Conservation (phyloP, 2,113 vertebrate species). For the Pituophis catenifer region DNA sequence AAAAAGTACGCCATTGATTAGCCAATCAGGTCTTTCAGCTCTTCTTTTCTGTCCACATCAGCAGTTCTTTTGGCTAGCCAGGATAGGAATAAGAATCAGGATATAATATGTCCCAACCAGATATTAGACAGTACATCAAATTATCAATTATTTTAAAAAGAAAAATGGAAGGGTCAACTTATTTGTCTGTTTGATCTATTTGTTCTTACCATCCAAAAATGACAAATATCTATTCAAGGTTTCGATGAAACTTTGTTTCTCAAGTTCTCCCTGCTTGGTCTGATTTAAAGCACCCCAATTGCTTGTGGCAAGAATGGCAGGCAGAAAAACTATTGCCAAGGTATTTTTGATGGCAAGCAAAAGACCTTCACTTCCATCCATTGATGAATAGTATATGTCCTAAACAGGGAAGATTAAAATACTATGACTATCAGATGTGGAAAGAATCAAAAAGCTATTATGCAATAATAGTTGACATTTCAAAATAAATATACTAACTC, state of each 20-base stretch:
- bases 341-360: constrained; percentile 65
- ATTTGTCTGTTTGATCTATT: not conserved
- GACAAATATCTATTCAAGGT: constrained; percentile 69
- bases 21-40: not conserved
- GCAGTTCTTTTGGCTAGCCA: not conserved
- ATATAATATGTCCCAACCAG: not conserved
- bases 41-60: not conserved
- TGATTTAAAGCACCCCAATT: constrained; percentile 77
- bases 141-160: not conserved
- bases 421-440: constrained; percentile 9
- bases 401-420: constrained; percentile 44
- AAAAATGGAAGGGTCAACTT: not conserved
- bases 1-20: not conserved
- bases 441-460: not conserved
- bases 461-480: not conserved
- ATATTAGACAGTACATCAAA: not conserved
- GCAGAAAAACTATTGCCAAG: constrained; percentile 68
- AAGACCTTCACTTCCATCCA: constrained; percentile 79
- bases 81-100: not conserved
- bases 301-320: constrained; percentile 69
- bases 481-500: not conserved
- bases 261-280: constrained; percentile 67
- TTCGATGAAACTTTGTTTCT: constrained; percentile 72
- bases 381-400: constrained; percentile 74
- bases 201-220: constrained; percentile 76